Percentiles rank a stretch among this genome's conserved stretches.
Conservation (phyloP, 2,113 vertebrate genomes). For the Ammodytes marinus region DNA sequence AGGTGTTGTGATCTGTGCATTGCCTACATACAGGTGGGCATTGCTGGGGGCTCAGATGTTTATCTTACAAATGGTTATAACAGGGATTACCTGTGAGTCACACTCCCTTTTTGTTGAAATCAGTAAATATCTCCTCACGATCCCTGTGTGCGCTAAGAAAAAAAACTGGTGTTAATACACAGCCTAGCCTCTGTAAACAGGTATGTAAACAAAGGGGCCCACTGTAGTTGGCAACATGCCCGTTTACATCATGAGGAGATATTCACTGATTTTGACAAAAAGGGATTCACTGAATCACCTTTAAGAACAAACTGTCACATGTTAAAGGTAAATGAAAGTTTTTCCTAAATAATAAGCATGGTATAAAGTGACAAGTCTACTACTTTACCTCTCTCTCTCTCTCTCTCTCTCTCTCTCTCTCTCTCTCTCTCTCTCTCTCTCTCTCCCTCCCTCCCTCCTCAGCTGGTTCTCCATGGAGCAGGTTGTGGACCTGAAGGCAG, state of each 20-base stretch:
- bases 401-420: too few relatives aligned
- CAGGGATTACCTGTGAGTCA: background rate
- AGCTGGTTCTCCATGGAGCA: conserved; percentile 92
- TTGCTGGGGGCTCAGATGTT: background rate
- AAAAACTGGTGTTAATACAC: too few relatives aligned
- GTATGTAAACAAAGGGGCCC: too few relatives aligned
- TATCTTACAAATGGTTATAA: background rate
- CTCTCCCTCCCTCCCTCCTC: background rate
- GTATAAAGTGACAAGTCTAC: background rate
- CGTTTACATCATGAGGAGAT: too few relatives aligned
- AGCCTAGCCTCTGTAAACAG: too few relatives aligned
- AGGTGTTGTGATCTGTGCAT: conserved; percentile 69
- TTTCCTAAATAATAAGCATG: background rate
- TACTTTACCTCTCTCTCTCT: background rate
- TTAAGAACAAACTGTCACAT: background rate
- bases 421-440: too few relatives aligned
- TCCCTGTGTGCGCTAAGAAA: too few relatives aligned
- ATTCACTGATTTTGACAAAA: too few relatives aligned
- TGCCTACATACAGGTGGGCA: conserved; percentile 77
- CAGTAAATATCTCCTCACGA: too few relatives aligned
- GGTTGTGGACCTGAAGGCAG: conserved; percentile 86
- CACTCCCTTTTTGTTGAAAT: too few relatives aligned
- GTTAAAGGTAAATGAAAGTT: background rate
- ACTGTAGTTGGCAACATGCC: too few relatives aligned
- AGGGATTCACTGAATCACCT: background rate